A percentile compares a stretch with the other conserved stretches of the same genome.
These are phyloP conservation scores for Sebastiscus tertius DNA, from an alignment of 2,797 vertebrate species.

Conservation along the genomic window DNA sequence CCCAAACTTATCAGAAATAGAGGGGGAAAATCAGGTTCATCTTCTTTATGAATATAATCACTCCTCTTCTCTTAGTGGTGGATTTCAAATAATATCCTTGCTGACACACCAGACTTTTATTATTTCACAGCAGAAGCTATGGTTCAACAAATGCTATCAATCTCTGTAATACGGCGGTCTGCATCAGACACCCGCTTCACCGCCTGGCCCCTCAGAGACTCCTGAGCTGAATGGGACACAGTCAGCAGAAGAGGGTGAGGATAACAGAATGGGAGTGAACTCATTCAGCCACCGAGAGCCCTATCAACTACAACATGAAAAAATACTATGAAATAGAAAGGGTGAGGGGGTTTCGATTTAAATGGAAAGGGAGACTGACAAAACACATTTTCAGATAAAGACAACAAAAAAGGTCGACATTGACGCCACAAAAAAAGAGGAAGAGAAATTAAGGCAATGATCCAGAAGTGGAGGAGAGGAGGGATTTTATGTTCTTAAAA, in stretches of 20 bases:
- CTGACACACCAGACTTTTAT: constrained; percentile 49
- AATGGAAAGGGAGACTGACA: constrained; percentile 37
- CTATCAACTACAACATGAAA: constrained; percentile 47
- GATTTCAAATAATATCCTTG: constrained; percentile 38
- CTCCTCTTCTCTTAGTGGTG: constrained; percentile 19
- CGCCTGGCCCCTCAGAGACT: constrained; percentile 36
- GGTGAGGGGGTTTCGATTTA: neutral
- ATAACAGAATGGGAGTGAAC: constrained; percentile 42
- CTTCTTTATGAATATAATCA: constrained; percentile 36
- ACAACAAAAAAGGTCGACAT: constrained; percentile 12
- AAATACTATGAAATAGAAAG: constrained; percentile 23
- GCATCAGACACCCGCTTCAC: constrained; percentile 34
- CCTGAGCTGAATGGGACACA: constrained; percentile 43
- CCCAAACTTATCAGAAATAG: constrained; percentile 30
- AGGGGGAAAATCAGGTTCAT: constrained; percentile 17
- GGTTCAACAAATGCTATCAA: constrained; percentile 63
- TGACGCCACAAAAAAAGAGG: neutral
- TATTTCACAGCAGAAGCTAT: constrained; percentile 56
- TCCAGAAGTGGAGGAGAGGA: neutral
- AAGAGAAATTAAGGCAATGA: constrained; percentile 1
- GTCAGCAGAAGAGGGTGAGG: constrained; percentile 58
- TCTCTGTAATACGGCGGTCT: constrained; percentile 39
- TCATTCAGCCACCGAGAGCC: constrained; percentile 48
- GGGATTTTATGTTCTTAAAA: constrained; percentile 32
- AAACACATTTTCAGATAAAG: constrained; percentile 41